Percentiles rank a stretch among this genome's conserved stretches.
phyloP scores from a whole-genome alignment of 2,797 vertebrate species.

The Poecilia gillii region DNA sequence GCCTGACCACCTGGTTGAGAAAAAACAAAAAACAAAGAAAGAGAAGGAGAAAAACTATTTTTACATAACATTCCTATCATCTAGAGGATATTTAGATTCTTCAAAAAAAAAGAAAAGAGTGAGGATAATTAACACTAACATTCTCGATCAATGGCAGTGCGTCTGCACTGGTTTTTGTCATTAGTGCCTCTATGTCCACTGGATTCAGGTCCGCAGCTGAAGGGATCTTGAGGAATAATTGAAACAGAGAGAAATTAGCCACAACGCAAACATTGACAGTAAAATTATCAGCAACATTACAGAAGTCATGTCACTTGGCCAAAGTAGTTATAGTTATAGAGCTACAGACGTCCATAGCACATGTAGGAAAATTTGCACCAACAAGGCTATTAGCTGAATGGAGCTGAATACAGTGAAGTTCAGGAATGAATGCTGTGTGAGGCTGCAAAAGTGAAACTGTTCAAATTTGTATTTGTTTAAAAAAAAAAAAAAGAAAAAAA shows the following conservation, averaged over 20 bases:
- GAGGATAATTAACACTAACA: constrained; percentile 53
- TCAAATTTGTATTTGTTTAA: neutral
- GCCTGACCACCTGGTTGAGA: constrained; percentile 52
- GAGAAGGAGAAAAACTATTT: neutral
- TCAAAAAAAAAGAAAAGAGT: rapidly evolving
- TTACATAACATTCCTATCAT: neutral
- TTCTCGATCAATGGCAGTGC: constrained; percentile 57
- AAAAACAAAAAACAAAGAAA: too few species aligned
- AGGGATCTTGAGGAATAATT: constrained; percentile 55
- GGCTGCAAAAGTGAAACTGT: neutral
- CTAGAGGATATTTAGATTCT: neutral
- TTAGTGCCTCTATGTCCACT: constrained; percentile 22
- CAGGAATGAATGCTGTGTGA: neutral
- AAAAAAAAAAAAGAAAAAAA: neutral
- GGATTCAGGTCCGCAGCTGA: constrained; percentile 38
- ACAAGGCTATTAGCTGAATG: neutral
- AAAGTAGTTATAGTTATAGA: neutral
- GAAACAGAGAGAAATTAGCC: neutral
- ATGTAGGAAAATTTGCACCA: neutral
- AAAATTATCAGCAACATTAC: neutral
- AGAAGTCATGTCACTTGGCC: neutral
- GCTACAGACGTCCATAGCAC: neutral
- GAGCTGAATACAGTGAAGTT: neutral
- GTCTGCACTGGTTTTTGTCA: constrained; percentile 53
- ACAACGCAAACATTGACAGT: neutral